phyloP scores from a whole-genome alignment of 1,140 invertebrate genomes.

The Aphidius gifuensis region DNA sequence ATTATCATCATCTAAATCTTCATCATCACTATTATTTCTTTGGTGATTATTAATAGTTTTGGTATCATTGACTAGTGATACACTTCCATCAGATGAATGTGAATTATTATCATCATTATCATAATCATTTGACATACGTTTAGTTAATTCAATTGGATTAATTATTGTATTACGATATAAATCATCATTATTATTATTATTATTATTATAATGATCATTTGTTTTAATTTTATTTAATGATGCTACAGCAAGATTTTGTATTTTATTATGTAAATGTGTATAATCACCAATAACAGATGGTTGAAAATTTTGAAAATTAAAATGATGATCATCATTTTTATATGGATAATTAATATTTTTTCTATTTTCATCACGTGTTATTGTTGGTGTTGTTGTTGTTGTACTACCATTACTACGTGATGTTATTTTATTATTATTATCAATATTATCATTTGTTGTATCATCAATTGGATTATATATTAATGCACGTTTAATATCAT shows the following conservation, averaged over 20 bases:
- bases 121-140: too few species aligned
- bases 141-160: too few species aligned
- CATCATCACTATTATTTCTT: constrained; percentile 33
- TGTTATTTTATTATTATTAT: constrained; percentile 49
- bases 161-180: too few species aligned
- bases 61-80: constrained; percentile 52
- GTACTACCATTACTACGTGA: constrained; percentile 41
- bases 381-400: constrained; percentile 45
- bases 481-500: constrained; percentile 82
- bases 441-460: constrained; percentile 68
- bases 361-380: constrained; percentile 40
- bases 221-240: too few species aligned
- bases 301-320: too few species aligned
- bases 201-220: too few species aligned
- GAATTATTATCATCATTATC: constrained; percentile 39
- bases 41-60: constrained; percentile 43
- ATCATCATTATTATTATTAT: too few species aligned
- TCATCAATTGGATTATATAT: constrained; percentile 84
- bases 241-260: too few species aligned
- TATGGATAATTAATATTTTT: constrained; percentile 42
- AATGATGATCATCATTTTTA: background rate
- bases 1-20: too few species aligned
- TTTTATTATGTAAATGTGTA: too few species aligned
- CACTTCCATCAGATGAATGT: constrained; percentile 39
- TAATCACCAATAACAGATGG: too few species aligned